Base-by-base conservation (phyloP, 2,113 vertebrate species). In the Trogon surrucura region DNA sequence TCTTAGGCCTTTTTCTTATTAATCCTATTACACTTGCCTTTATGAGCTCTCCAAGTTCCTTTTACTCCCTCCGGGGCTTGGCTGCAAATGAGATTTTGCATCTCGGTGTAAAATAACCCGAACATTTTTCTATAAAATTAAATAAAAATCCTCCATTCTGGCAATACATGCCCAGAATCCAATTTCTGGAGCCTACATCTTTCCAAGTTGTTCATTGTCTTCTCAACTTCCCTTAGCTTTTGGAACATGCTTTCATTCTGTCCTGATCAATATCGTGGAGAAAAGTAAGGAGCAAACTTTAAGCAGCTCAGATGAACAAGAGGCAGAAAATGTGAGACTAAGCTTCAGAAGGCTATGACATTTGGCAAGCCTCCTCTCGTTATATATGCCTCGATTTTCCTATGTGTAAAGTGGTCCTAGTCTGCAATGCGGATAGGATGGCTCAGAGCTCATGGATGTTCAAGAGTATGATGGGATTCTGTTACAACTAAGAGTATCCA, bases 51-150 rank as follows among this genome's bases (percentile, higher is more conserved):
- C 95, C 93, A 94, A 97, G 97, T 97, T 97, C 91, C 77, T 95
- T 97, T 96, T 69, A 90, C 83, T 98, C 96, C 98, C 97, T 98
- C 83, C 11, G 4, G 97, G 98, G 91, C 90, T 97, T 96, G 96
- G 94, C 95, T 96, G 96, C 93, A 98, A 98, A 98, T 98, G 97
- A 98, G 95, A 97, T 97, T 98, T 97, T 96, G 96, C 97, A 98
- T 98, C 95, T 98, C 91, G 82, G 96, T 97, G 96, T 98, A 98
- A 97, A 98, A 97, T 97, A 98, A 97, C 97, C 91, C 0, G 93
- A 98, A 97, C 96, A 95, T 98, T 98, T 98, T 97, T 97, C 97
- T 97, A 90, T 95, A 97, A 98, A 97, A 98, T 98, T 98, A 98
- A 98, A 98, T 98, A 98, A 98, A 98, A 96, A 88, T 92, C 87